Evolutionary conservation across 2,888 invertebrate genomes (phyloP).

Genomic region (Cataglyphis altisquamis): DNA sequence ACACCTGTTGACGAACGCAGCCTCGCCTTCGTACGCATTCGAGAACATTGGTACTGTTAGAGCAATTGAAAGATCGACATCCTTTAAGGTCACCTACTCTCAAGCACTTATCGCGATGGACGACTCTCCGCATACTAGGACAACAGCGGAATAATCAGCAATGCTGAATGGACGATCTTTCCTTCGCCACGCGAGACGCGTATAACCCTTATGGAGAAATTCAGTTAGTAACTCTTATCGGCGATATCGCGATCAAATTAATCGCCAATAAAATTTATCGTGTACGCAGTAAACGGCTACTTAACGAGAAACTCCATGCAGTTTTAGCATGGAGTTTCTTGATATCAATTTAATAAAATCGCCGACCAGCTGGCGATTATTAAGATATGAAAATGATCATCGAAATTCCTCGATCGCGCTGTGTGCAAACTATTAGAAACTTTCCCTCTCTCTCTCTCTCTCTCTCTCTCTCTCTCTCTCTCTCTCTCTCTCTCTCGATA

Average conservation of each 20-base stretch:
- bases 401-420: conserved; percentile 1
- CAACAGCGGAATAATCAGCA: conserved; percentile 10
- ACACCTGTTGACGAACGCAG: conserved; percentile 61
- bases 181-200: background rate
- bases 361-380: conserved; percentile 18
- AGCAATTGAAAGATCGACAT: conserved; percentile 63
- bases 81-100: conserved; percentile 70
- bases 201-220: background rate
- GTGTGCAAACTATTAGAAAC: background rate
- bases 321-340: background rate
- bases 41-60: conserved; percentile 64
- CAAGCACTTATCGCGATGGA: conserved; percentile 21
- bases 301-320: conserved; percentile 30
- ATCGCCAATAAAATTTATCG: conserved; percentile 22
- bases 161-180: conserved; percentile 9
- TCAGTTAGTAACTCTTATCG: conserved; percentile 31
- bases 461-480: background rate
- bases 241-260: background rate
- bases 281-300: conserved; percentile 10
- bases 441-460: background rate
- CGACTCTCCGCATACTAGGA: conserved; percentile 31
- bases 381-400: background rate
- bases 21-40: conserved; percentile 47
- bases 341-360: conserved; percentile 5
- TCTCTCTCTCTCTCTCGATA: background rate